Conservation (phyloP, 2,113 vertebrate genomes). For the Callipepla californica region DNA sequence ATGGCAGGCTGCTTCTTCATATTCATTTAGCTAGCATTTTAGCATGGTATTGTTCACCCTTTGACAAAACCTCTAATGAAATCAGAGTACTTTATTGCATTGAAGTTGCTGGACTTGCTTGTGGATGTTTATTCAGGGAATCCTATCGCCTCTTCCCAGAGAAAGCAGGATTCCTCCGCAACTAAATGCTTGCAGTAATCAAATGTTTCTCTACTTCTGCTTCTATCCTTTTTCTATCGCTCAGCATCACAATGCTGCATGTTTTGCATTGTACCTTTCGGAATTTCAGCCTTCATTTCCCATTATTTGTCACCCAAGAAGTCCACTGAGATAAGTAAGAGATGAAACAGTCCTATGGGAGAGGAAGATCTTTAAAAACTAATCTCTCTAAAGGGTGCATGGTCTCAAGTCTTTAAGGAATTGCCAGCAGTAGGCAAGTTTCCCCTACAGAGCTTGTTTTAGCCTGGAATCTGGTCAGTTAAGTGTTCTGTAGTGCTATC, state of each 20-base stretch:
- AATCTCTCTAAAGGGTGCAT: not conserved
- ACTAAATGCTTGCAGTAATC: not conserved
- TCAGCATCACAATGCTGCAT: not conserved
- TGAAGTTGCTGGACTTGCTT: not conserved
- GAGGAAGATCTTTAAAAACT: not conserved
- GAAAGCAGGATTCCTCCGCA: not conserved
- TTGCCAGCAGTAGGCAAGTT: not conserved
- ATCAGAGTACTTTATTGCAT: not conserved
- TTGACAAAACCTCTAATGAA: not conserved
- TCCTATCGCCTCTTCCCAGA: not conserved
- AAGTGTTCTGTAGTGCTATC: not conserved
- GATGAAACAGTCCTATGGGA: not conserved
- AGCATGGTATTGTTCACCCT: not conserved
- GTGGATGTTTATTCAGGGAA: fast-evolving
- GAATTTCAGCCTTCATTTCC: not conserved
- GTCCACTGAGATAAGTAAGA: not conserved
- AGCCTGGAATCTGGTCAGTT: not conserved
- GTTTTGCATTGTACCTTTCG: not conserved
- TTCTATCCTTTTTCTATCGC: not conserved
- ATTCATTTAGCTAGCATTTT: not conserved
- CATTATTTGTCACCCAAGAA: not conserved
- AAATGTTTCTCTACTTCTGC: not conserved
- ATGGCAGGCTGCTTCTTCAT: not conserved
- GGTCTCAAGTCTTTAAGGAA: not conserved
- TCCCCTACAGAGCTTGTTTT: not conserved